Percentiles rank a stretch among this genome's conserved stretches.
These are phyloP conservation scores for Agrotis clavis DNA, from an alignment of 2,888 invertebrate species.

Conservation along the genomic window DNA sequence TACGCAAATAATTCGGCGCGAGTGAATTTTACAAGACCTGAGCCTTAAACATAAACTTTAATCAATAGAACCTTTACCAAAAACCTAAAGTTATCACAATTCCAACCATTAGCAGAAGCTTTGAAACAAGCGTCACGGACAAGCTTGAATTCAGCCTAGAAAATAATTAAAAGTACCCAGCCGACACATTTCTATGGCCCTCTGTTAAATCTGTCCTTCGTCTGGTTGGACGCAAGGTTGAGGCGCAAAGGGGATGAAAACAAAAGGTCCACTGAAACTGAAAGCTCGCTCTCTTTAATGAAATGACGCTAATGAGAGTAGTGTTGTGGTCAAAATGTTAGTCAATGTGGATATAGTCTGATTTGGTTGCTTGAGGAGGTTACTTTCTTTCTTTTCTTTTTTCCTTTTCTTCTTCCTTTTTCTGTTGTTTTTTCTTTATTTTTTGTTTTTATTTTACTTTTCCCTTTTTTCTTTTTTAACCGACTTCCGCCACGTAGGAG, in stretches of 20 bases:
- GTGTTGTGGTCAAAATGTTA: neutral
- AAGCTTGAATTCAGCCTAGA: conserved; percentile 54
- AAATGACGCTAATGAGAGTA: conserved; percentile 6
- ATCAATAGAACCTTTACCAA: neutral
- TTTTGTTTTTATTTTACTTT: too few relatives aligned
- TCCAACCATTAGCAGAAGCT: conserved; percentile 27
- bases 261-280: conserved; percentile 32
- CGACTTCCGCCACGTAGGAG: too few relatives aligned
- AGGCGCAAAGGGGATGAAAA: conserved; percentile 14
- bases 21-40: too few relatives aligned
- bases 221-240: conserved; percentile 57
- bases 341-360: neutral
- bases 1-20: too few relatives aligned
- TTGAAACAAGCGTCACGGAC: conserved; percentile 29
- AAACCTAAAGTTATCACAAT: neutral
- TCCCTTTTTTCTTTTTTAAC: too few relatives aligned
- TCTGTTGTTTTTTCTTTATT: too few relatives aligned
- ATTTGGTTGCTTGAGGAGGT: neutral
- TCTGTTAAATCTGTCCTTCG: conserved; percentile 62
- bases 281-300: neutral
- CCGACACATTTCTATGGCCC: conserved; percentile 62
- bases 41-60: neutral
- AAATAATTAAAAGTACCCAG: conserved; percentile 61
- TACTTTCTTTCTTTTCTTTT: neutral
- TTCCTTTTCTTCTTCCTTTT: too few relatives aligned